These are phyloP conservation scores for Lutjanus campechanus DNA, from an alignment of 2,797 vertebrate species.

Conservation along the genomic window DNA sequence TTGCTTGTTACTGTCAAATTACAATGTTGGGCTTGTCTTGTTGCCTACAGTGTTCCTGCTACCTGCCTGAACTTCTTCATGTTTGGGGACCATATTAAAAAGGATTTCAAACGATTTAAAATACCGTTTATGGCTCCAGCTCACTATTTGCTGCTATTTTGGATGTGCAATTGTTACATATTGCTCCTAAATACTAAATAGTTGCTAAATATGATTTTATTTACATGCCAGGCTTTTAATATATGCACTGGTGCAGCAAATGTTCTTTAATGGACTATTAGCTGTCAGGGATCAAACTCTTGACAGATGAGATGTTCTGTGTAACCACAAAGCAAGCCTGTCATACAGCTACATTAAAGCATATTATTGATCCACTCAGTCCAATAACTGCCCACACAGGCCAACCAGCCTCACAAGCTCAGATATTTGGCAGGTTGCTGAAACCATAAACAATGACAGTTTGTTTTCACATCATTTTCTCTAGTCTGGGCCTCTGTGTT, in stretches of 20 bases:
- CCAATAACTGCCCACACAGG: constrained; percentile 12
- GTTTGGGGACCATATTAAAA: too few species aligned
- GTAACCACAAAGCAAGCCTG: background rate
- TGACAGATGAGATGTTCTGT: background rate
- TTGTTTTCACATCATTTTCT: background rate
- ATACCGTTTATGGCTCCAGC: too few species aligned
- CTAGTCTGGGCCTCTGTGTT: background rate
- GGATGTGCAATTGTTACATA: too few species aligned
- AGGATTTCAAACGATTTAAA: too few species aligned
- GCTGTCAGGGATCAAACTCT: background rate
- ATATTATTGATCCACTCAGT: constrained; percentile 33
- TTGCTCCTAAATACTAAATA: too few species aligned
- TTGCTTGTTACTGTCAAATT: too few species aligned
- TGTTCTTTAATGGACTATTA: constrained; percentile 4
- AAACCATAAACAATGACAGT: constrained; percentile 7
- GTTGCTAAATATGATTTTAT: background rate
- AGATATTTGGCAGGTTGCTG: constrained; percentile 1
- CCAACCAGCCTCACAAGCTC: background rate
- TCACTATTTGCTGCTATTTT: too few species aligned
- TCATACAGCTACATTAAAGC: constrained; percentile 26
- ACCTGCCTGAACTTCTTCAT: too few species aligned
- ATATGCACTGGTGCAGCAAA: background rate
- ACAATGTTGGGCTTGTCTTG: too few species aligned
- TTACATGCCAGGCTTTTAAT: background rate
- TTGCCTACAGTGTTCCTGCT: too few species aligned